Evolutionary conservation across 2,113 vertebrate species (phyloP).

Genomic region (Excalfactoria chinensis): DNA sequence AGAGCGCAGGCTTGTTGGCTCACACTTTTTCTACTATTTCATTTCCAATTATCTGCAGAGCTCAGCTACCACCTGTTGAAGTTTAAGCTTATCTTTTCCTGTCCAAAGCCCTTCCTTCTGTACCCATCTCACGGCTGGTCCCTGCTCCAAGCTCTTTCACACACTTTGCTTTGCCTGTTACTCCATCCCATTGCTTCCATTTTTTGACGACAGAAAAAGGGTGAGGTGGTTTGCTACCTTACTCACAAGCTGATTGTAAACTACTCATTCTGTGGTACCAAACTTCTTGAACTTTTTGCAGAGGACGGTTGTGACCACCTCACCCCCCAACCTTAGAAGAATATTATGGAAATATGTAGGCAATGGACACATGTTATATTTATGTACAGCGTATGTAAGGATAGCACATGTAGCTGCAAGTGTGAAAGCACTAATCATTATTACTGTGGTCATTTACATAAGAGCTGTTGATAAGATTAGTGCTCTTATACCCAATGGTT

Average conservation of each 20-base stretch:
- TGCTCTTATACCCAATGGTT: neutral
- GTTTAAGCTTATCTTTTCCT: neutral
- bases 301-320: neutral
- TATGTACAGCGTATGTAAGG: neutral
- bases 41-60: neutral
- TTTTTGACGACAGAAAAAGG: neutral
- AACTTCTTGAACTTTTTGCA: neutral
- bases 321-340: neutral
- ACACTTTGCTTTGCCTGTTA: neutral
- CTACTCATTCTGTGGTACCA: neutral
- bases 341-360: neutral
- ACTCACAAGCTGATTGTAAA: neutral
- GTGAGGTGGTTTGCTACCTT: neutral
- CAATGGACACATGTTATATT: neutral
- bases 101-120: neutral
- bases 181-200: neutral
- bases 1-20: neutral
- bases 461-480: neutral
- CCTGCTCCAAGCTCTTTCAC: neutral
- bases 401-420: neutral
- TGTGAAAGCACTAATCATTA: neutral
- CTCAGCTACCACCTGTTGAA: neutral
- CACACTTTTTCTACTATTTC: neutral
- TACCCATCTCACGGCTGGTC: neutral
- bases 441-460: neutral